Percentiles rank a stretch among this genome's conserved stretches.
phyloP scores from a whole-genome alignment of 1,140 invertebrate genomes.

The Lordiphosa mommai region DNA sequence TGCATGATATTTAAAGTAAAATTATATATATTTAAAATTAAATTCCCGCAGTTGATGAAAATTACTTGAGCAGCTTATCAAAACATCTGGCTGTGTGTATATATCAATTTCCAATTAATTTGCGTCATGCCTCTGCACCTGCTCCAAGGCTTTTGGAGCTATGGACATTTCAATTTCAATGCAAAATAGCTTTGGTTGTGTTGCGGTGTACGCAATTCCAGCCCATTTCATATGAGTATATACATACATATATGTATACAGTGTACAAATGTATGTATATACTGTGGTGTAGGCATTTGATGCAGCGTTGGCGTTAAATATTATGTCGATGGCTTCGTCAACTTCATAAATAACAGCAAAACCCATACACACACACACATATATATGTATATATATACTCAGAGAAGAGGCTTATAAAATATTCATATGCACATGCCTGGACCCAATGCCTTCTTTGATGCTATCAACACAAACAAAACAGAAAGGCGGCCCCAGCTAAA shows the following conservation, averaged over 20 bases:
- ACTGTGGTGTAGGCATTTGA: slow-evolving; percentile 1
- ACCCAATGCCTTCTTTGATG: slow-evolving; percentile 26
- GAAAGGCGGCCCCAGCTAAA: slow-evolving; percentile 9
- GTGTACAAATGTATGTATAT: too few species aligned
- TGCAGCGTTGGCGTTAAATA: slow-evolving; percentile 47
- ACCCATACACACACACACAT: slow-evolving; percentile 20
- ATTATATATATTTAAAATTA: too few species aligned
- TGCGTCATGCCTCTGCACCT: too few species aligned
- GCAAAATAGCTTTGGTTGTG: slow-evolving; percentile 46
- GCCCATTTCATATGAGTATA: background rate
- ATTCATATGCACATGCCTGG: slow-evolving; percentile 66
- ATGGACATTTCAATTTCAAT: slow-evolving; percentile 68
- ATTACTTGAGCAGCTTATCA: too few species aligned
- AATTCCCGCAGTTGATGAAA: too few species aligned
- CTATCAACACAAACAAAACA: slow-evolving; percentile 35
- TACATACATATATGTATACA: too few species aligned
- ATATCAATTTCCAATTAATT: too few species aligned
- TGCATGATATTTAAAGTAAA: too few species aligned
- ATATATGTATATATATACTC: slow-evolving; percentile 34
- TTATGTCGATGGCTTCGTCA: slow-evolving; percentile 50
- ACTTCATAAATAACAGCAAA: slow-evolving; percentile 49
- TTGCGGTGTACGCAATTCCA: too few species aligned
- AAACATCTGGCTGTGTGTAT: too few species aligned
- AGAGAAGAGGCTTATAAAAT: slow-evolving; percentile 63
- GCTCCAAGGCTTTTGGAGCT: background rate